Evolutionary conservation across 2,888 invertebrate genomes (phyloP), one percentile per base, ranked within the genome.

Genomic region (Oxyteleia sp.): DNA sequence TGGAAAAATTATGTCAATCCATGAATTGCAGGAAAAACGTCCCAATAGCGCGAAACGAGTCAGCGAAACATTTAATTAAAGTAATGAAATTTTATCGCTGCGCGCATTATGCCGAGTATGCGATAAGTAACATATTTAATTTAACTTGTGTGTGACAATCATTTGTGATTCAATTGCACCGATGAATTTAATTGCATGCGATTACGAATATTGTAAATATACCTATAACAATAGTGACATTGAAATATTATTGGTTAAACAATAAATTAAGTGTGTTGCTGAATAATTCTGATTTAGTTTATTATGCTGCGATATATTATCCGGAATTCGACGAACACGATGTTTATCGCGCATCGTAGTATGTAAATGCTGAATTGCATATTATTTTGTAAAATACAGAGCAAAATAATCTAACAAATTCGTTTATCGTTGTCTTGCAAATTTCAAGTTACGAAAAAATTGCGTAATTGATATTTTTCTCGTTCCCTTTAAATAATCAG

Each of bases 271-370:
- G 11, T 63, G 45, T 47, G 18, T 29, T 47, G 13, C 18, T 47
- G 63, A 29, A n/a, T 49, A 35, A 49, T 49, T 49, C 18, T 49
- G 35, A 64, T 64, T 64, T 49, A 64, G 49, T 49, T 64, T 49
- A 35, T 49, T 64, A 49, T 49, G 35, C 49, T 15, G 35, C 49
- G 18, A 64, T 16, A 15, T n/a, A 49, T 49, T 64, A 47, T 35
- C 13, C 20, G 13, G 49, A 64, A 64, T 64, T 23, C 16, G 18
- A 10, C 47, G 5, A 18, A 18, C 10, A 26, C 10, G 15, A 43
- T 43, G 32, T 63, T 63, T 45, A 47, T 63, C 32, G 32, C 32
- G n/a, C 4, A 26, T 7, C 29, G 45, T 32, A 45, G 47, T 32
- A 63, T 63, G 61, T 32, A 47, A 63, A 63, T 63, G 45, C 5